Evolutionary conservation across 1,140 invertebrate species (phyloP).

Genomic region (Scaptodrosophila lebanonensis): DNA sequence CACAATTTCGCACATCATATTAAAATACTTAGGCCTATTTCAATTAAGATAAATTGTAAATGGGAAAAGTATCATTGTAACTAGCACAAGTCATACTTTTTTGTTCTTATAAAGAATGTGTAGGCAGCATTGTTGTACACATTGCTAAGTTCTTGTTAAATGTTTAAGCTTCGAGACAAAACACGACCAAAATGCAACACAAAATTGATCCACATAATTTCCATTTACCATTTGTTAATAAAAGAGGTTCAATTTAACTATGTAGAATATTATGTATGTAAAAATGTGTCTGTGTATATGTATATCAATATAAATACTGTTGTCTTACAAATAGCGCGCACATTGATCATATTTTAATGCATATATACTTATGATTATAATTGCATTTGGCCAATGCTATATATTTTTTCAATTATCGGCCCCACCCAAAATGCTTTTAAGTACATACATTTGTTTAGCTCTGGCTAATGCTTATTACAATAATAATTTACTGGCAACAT

Average conservation of each 20-base stretch:
- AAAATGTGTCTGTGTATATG: slow-evolving; percentile 41
- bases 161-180: slow-evolving; percentile 45
- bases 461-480: slow-evolving; percentile 28
- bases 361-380: too few species aligned
- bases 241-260: slow-evolving; percentile 70
- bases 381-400: too few species aligned
- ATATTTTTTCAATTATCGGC: too few species aligned
- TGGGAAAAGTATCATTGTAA: slow-evolving; percentile 58
- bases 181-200: background rate
- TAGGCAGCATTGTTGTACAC: slow-evolving; percentile 9
- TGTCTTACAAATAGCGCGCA: slow-evolving; percentile 57
- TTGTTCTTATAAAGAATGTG: slow-evolving; percentile 12
- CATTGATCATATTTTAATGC: background rate
- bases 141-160: slow-evolving; percentile 29
- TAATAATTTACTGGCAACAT: slow-evolving; percentile 56
- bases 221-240: slow-evolving; percentile 27
- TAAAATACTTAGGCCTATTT: slow-evolving; percentile 5
- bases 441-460: slow-evolving; percentile 53
- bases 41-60: slow-evolving; percentile 50
- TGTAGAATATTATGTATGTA: slow-evolving; percentile 39
- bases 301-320: slow-evolving; percentile 74
- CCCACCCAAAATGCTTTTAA: slow-evolving; percentile 51
- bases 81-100: slow-evolving; percentile 43
- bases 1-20: slow-evolving; percentile 13
- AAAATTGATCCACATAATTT: slow-evolving; percentile 22